phyloP scores from a whole-genome alignment of 2,888 invertebrate genomes.

The Drosophila parthenogenetica region DNA sequence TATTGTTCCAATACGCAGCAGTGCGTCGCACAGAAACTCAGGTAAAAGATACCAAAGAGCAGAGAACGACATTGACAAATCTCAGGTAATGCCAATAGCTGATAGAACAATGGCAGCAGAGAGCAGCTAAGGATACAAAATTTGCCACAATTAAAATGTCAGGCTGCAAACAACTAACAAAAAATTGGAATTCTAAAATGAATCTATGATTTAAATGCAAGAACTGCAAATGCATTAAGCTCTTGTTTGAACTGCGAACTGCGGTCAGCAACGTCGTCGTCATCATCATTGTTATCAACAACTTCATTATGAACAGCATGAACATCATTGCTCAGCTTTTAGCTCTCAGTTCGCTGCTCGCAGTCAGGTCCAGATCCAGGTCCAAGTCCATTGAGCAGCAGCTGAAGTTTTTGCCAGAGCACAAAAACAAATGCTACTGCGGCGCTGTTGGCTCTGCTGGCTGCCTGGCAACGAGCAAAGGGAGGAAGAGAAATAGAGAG shows the following conservation, averaged over 20 bases:
- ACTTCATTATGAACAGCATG: not conserved
- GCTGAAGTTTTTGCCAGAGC: constrained; percentile 67
- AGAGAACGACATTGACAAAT: constrained; percentile 69
- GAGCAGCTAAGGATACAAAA: constrained; percentile 13
- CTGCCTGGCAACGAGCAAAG: constrained; percentile 52
- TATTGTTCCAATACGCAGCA: constrained; percentile 78
- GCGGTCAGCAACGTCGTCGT: constrained; percentile 5
- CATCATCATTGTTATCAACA: not conserved
- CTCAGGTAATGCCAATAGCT: constrained; percentile 59
- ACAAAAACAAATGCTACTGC: constrained; percentile 49
- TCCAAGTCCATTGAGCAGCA: constrained; percentile 57
- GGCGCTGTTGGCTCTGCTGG: constrained; percentile 19
- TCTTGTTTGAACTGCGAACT: constrained; percentile 3
- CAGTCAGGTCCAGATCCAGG: constrained; percentile 9
- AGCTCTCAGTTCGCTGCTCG: not conserved
- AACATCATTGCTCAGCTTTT: constrained; percentile 8
- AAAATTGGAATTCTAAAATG: not conserved
- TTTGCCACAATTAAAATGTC: constrained; percentile 54
- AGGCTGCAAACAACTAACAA: not conserved
- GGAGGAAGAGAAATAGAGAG: constrained; percentile 20
- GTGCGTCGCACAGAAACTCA: constrained; percentile 39
- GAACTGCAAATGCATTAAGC: constrained; percentile 7
- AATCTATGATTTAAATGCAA: constrained; percentile 10
- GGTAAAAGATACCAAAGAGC: constrained; percentile 42
- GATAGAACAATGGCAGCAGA: not conserved